Conservation (phyloP, 1,140 invertebrate species). For the Trypoxylus dichotomus region DNA sequence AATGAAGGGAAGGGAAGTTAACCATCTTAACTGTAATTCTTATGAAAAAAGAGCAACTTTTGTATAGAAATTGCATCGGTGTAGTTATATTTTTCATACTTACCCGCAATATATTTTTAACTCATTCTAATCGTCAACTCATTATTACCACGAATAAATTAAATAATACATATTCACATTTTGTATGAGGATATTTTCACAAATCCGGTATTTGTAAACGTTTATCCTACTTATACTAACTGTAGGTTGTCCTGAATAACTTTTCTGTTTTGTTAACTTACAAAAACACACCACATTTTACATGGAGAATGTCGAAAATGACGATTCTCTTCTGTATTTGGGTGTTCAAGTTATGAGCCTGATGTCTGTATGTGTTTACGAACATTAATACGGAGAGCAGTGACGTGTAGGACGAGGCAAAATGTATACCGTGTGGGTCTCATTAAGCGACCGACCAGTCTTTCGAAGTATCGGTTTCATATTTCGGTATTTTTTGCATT, state of each 20-base stretch:
- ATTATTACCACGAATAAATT: too few species aligned
- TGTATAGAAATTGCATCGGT: too few species aligned
- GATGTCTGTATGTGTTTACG: not conserved
- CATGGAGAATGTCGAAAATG: not conserved
- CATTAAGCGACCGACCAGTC: slow-evolving; percentile 30
- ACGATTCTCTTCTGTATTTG: slow-evolving; percentile 17
- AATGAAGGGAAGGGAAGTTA: too few species aligned
- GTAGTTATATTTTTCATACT: too few species aligned
- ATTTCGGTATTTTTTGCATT: slow-evolving; percentile 36
- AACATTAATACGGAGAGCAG: slow-evolving; percentile 20
- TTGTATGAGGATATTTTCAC: not conserved
- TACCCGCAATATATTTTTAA: too few species aligned
- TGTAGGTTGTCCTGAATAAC: not conserved
- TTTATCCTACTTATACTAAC: not conserved
- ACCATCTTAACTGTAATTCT: too few species aligned
- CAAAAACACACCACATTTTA: not conserved
- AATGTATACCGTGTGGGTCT: slow-evolving; percentile 32
- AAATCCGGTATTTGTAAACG: not conserved
- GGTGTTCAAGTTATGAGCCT: not conserved
- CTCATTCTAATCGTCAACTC: too few species aligned
- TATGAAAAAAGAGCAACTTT: too few species aligned
- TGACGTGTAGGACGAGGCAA: slow-evolving; percentile 18
- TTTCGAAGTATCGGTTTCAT: slow-evolving; percentile 33
- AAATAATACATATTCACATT: not conserved
- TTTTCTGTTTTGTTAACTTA: not conserved